These are phyloP conservation scores for Characodon lateralis DNA, from an alignment of 2,797 vertebrate species.

Conservation along the genomic window DNA sequence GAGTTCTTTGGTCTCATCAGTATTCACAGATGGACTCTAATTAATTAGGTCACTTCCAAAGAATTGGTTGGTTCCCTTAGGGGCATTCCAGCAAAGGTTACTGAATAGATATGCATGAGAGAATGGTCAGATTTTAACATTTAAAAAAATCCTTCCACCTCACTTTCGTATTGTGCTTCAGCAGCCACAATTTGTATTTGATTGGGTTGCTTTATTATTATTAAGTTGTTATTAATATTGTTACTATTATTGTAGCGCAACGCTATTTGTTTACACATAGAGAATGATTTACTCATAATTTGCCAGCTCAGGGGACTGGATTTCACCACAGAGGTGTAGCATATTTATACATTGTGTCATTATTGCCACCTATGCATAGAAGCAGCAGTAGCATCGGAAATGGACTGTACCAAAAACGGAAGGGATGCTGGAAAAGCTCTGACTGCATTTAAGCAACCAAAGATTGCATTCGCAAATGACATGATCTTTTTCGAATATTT, in stretches of 20 bases:
- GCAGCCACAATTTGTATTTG: background rate
- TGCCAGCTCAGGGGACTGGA: conserved; percentile 16
- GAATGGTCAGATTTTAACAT: too few relatives aligned
- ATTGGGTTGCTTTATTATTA: background rate
- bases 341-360: conserved; percentile 68
- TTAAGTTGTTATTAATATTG: background rate
- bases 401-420: conserved; percentile 67
- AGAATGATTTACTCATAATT: conserved; percentile 5
- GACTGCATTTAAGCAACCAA: background rate
- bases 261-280: conserved; percentile 14
- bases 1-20: too few relatives aligned
- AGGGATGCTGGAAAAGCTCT: conserved; percentile 4
- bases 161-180: background rate
- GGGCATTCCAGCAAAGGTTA: too few relatives aligned
- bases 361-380: conserved; percentile 63
- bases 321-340: conserved; percentile 52
- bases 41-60: too few relatives aligned
- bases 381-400: conserved; percentile 66
- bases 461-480: fast-evolving
- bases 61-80: too few relatives aligned
- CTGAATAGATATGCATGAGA: too few relatives aligned
- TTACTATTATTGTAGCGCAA: background rate
- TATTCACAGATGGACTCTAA: too few relatives aligned
- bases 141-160: too few relatives aligned
- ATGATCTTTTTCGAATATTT: fast-evolving